Conservation (phyloP, 1,140 invertebrate species). For the Magallana ariakensis region DNA sequence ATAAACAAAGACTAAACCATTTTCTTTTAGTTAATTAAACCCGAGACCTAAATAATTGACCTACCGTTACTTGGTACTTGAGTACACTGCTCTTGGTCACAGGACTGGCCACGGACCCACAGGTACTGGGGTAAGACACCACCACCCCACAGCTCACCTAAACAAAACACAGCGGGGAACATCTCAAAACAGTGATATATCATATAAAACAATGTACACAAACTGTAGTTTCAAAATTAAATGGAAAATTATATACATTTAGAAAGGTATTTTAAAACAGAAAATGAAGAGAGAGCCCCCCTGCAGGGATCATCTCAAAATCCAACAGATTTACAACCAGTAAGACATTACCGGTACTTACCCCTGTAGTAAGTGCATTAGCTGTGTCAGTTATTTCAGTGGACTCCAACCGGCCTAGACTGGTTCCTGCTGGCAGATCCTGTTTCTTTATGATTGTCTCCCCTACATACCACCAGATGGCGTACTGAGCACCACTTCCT, state of each 20-base stretch:
- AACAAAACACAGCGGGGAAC: conserved; percentile 6
- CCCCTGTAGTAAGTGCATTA: conserved; percentile 38
- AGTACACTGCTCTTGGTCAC: conserved; percentile 23
- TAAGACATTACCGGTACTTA: conserved; percentile 47
- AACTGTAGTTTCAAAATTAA: background rate
- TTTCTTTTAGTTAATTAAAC: no score
- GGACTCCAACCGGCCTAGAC: conserved; percentile 39
- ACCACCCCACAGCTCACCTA: conserved; percentile 59
- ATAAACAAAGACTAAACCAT: no score
- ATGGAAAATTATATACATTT: background rate
- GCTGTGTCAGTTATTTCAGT: conserved; percentile 27
- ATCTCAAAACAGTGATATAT: background rate
- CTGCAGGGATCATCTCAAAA: background rate
- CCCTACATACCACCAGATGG: conserved; percentile 51
- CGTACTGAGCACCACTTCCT: conserved; percentile 58
- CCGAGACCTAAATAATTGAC: background rate
- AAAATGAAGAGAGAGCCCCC: background rate
- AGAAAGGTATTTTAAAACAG: background rate
- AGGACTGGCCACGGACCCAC: conserved; percentile 57
- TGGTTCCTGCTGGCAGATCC: conserved; percentile 31
- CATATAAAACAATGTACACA: background rate
- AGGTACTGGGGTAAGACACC: conserved; percentile 58
- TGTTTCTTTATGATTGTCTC: background rate
- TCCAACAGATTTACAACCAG: conserved; percentile 1
- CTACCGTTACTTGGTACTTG: conserved; percentile 49